Percentiles rank a stretch among this genome's conserved stretches.
Evolutionary conservation across 2,797 vertebrate species (phyloP).

Genomic region (Cercopithecus diana): DNA sequence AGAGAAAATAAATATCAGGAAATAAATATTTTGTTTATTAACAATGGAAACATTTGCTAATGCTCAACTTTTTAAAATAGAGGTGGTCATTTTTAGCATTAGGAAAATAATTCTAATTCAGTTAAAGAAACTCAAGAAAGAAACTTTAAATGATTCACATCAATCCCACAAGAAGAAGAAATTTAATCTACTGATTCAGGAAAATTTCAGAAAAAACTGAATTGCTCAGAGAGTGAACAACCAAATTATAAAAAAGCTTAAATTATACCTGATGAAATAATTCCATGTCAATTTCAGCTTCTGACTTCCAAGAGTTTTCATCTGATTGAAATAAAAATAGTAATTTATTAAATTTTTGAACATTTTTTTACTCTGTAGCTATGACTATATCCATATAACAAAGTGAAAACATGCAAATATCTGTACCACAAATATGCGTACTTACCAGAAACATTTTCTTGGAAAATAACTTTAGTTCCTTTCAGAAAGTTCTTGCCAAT

Average conservation of each 20-base stretch:
- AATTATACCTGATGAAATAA: conserved; percentile 97
- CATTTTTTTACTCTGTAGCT: conserved; percentile 17
- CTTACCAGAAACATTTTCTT: conserved; percentile 95
- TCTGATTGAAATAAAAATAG: conserved; percentile 86
- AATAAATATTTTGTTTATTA: conserved; percentile 46
- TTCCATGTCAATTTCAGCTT: conserved; percentile 99
- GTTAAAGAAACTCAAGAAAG: conserved; percentile 45
- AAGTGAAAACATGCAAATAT: conserved; percentile 33
- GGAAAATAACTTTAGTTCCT: conserved; percentile 99
- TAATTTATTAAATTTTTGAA: conserved; percentile 34
- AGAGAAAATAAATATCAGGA: conserved; percentile 18
- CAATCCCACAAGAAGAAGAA: conserved; percentile 7
- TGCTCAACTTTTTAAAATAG: not conserved
- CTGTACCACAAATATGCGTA: conserved; percentile 30
- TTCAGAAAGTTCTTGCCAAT: conserved; percentile 99
- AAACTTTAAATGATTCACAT: conserved; percentile 43
- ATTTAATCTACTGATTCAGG: conserved; percentile 12
- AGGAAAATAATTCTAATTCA: conserved; percentile 29
- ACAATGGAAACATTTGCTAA: conserved; percentile 1
- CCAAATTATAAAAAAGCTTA: conserved; percentile 54
- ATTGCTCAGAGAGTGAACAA: conserved; percentile 46
- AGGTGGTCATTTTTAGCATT: not conserved
- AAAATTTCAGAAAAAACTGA: conserved; percentile 45
- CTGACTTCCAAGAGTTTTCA: conserved; percentile 97
- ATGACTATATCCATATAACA: conserved; percentile 44